Evolutionary conservation across 2,888 invertebrate genomes (phyloP).

Genomic region (Silvanus unidentatus): DNA sequence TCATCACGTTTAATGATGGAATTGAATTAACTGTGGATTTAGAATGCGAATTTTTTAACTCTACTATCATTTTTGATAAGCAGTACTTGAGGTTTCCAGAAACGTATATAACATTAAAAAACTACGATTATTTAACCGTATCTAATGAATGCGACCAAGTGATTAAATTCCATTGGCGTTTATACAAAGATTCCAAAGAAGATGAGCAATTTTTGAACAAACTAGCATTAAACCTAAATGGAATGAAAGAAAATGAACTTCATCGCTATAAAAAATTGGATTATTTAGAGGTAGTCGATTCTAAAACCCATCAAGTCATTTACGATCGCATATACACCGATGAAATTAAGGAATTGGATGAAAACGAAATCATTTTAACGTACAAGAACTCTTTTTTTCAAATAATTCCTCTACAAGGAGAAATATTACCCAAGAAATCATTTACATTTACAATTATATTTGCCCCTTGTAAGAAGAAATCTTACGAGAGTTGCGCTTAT

Average conservation of each 20-base stretch:
- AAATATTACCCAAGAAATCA: slow-evolving; percentile 54
- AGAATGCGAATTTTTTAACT: slow-evolving; percentile 46
- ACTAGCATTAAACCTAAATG: slow-evolving; percentile 17
- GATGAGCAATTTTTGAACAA: slow-evolving; percentile 35
- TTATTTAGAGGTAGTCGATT: slow-evolving; percentile 33
- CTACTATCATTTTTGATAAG: slow-evolving; percentile 50
- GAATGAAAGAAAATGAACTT: slow-evolving; percentile 34
- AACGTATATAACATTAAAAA: slow-evolving; percentile 55
- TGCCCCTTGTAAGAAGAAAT: slow-evolving; percentile 50
- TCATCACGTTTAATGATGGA: slow-evolving; percentile 11
- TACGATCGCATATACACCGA: slow-evolving; percentile 45
- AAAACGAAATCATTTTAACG: slow-evolving; percentile 32
- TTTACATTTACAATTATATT: slow-evolving; percentile 53
- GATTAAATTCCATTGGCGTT: slow-evolving; percentile 55
- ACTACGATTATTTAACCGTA: slow-evolving; percentile 50
- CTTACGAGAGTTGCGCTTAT: slow-evolving; percentile 50
- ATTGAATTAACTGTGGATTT: slow-evolving; percentile 29
- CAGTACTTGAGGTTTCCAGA: slow-evolving; percentile 51
- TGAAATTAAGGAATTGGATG: slow-evolving; percentile 37
- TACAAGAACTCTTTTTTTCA: slow-evolving; percentile 24
- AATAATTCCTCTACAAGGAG: slow-evolving; percentile 48
- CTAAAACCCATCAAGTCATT: slow-evolving; percentile 36
- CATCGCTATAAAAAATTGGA: slow-evolving; percentile 29
- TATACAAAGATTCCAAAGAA: slow-evolving; percentile 45
- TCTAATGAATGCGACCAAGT: slow-evolving; percentile 52